Evolutionary conservation across 2,888 invertebrate genomes (phyloP).

Genomic region (Xestobium rufovillosum): DNA sequence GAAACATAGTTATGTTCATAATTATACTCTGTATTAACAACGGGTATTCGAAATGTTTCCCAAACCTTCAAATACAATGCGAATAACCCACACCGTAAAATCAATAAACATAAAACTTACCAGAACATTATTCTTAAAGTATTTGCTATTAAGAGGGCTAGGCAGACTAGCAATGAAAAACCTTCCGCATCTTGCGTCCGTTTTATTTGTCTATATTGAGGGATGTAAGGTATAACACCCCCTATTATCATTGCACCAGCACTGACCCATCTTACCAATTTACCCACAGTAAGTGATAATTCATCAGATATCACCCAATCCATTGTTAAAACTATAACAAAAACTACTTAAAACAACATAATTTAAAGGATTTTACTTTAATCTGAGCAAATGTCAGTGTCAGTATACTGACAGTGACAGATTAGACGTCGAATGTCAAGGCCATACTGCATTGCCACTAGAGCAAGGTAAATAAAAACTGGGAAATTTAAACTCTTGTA

Average conservation of each 20-base stretch:
- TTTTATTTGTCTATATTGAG: slow-evolving; percentile 91
- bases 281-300: slow-evolving; percentile 64
- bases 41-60: slow-evolving; percentile 92
- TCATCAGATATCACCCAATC: slow-evolving; percentile 75
- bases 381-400: too few relatives aligned
- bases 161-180: slow-evolving; percentile 94
- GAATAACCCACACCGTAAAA: slow-evolving; percentile 4
- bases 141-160: slow-evolving; percentile 91
- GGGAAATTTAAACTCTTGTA: too few relatives aligned
- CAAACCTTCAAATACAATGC: slow-evolving; percentile 68
- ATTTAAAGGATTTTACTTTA: too few relatives aligned
- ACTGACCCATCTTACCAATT: slow-evolving; percentile 71
- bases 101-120: slow-evolving; percentile 51
- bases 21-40: slow-evolving; percentile 92
- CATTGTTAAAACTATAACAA: slow-evolving; percentile 48
- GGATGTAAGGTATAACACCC: slow-evolving; percentile 92
- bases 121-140: slow-evolving; percentile 96
- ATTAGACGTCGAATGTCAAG: too few relatives aligned
- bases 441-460: too few relatives aligned
- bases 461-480: too few relatives aligned
- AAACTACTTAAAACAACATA: too few relatives aligned
- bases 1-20: slow-evolving; percentile 95
- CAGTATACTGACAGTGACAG: too few relatives aligned
- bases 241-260: slow-evolving; percentile 91
- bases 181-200: slow-evolving; percentile 90